These are phyloP conservation scores for Abramis brama DNA, from an alignment of 2,113 vertebrate genomes.

Conservation along the genomic window DNA sequence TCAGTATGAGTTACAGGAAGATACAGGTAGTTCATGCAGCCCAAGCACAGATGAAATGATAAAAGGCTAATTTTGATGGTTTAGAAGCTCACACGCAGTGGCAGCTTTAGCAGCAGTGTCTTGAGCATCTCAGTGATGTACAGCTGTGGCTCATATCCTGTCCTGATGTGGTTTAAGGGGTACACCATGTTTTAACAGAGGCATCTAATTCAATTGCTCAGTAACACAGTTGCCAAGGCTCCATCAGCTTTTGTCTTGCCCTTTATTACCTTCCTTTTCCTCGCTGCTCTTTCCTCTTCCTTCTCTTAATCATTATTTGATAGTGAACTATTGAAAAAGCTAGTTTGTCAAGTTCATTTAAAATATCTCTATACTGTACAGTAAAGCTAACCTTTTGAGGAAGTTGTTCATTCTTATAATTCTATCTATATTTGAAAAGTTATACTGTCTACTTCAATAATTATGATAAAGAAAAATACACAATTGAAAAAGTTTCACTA, in stretches of 20 bases:
- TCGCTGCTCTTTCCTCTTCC: background rate
- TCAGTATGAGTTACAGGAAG: background rate
- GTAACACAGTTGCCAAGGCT: background rate
- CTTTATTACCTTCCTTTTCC: background rate
- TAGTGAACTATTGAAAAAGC: background rate
- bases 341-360: background rate
- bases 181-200: slow-evolving; percentile 21
- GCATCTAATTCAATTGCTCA: background rate
- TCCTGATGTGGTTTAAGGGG: slow-evolving; percentile 12
- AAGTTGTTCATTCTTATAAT: background rate
- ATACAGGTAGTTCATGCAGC: background rate
- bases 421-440: background rate
- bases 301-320: background rate
- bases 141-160: background rate
- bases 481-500: background rate
- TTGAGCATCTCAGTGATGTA: slow-evolving; percentile 3
- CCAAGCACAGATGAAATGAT: background rate
- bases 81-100: background rate
- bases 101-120: background rate
- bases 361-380: background rate
- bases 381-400: background rate
- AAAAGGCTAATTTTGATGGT: background rate
- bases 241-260: background rate
- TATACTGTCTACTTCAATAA: background rate
- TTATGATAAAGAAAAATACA: background rate